These are phyloP conservation scores for Decapterus maruadsi DNA, from an alignment of 2,797 vertebrate species.

Conservation along the genomic window DNA sequence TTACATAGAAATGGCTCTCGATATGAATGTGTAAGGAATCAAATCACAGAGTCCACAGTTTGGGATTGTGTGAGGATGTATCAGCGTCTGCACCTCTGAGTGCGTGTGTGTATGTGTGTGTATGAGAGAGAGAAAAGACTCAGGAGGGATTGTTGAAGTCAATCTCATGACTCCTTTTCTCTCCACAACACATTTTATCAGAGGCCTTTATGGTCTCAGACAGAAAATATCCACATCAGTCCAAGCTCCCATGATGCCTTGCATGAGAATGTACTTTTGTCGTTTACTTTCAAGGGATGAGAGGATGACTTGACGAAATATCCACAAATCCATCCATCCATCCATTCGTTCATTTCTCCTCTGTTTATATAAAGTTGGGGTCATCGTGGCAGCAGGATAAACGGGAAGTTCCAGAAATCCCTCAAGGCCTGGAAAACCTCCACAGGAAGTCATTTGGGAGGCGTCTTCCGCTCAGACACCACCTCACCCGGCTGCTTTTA, in stretches of 20 bases:
- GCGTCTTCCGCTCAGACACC: too few species aligned
- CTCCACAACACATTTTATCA: conserved; percentile 2
- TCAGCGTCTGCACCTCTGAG: neutral
- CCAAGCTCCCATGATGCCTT: neutral
- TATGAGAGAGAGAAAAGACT: conserved; percentile 7
- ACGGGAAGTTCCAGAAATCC: too few species aligned
- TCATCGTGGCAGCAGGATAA: too few species aligned
- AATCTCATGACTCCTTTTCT: neutral
- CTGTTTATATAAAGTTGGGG: too few species aligned
- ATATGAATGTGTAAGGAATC: conserved; percentile 57
- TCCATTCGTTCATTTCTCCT: too few species aligned
- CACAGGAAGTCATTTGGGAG: too few species aligned
- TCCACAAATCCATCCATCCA: too few species aligned
- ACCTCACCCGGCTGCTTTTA: too few species aligned
- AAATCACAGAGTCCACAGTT: conserved; percentile 39
- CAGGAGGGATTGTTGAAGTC: conserved; percentile 9
- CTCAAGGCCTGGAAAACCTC: too few species aligned
- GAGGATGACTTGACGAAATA: too few species aligned
- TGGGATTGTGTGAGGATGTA: conserved; percentile 34
- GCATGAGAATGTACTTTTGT: too few species aligned
- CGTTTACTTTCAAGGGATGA: too few species aligned
- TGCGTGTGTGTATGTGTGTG: neutral
- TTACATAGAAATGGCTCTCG: conserved; percentile 72
- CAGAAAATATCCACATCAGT: neutral
- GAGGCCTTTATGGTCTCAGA: neutral